Evolutionary conservation across 2,888 invertebrate genomes (phyloP), one percentile per base, ranked within the genome.

Genomic region (Lamproptera curius): DNA sequence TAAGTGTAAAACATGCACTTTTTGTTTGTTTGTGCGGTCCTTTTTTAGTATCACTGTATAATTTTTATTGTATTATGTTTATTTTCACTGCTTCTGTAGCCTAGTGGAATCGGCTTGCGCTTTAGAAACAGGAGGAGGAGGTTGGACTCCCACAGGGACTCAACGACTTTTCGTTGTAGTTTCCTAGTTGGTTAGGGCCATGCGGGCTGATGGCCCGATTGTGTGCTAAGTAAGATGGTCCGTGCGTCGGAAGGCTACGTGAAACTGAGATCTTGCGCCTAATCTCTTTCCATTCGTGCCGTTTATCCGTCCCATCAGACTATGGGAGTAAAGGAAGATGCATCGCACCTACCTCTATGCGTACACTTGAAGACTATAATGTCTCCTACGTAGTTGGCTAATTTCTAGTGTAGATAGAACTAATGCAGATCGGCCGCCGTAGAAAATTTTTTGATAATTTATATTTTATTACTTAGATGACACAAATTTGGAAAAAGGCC

Each of bases 401-500:
- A n/a, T n/a, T n/a, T n/a, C n/a, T n/a, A 23, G 23, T 8, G 8
- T 23, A 6, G 8, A 23, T 23, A 23, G 4, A 23, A 23, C 8
- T 6, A 6, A 23, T 23, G 4, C 23, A 23, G 8, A 6, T 23
- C 5, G 5, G 2, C 2, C 2, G 2, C 9, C 9, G 2, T 9
- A 28, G 2, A 28, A 28, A 28, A 28, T 2, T 8, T 2, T 28
- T 28, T 5, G 2, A 2, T 28, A 28, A 10, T 5, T 2, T 28
- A 28, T 5, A 28, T 28, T 28, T 36, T 37, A 4, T 28, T 4
- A 9, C n/a, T n/a, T n/a, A n/a, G n/a, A n/a, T n/a, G 33, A 16
- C 35, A 41, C 46, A 6, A 35, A 6, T 6, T 16, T 47, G 47
- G 47, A 42, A 2, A 2, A 17, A 1, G 11, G 37, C 47, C 47